Conservation (phyloP, 2,888 invertebrate species). For the Melieria crassipennis region DNA sequence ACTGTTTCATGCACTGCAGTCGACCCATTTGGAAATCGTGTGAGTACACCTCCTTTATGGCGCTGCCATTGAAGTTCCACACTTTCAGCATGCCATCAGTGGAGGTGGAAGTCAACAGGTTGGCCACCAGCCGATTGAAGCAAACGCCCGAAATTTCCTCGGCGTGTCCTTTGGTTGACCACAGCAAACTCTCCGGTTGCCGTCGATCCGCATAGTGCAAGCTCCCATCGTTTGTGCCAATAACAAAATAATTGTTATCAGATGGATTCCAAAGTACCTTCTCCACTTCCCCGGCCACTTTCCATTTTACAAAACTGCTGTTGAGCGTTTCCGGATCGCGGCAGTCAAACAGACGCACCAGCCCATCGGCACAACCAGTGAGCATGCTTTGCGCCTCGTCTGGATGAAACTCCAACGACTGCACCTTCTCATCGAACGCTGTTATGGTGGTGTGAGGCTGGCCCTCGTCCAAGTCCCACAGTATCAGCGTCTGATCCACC, state of each 20-base stretch:
- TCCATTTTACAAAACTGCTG: conserved; percentile 71
- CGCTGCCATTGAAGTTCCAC: conserved; percentile 74
- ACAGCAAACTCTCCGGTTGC: conserved; percentile 72
- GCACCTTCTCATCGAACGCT: conserved; percentile 83
- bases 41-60: conserved; percentile 57
- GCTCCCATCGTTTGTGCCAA: conserved; percentile 71
- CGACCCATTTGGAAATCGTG: conserved; percentile 76
- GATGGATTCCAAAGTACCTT: conserved; percentile 84
- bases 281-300: conserved; percentile 80
- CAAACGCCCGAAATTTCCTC: conserved; percentile 86
- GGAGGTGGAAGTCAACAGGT: conserved; percentile 80
- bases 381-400: conserved; percentile 83
- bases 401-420: conserved; percentile 85
- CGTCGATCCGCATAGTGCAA: conserved; percentile 81
- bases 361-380: conserved; percentile 85
- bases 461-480: conserved; percentile 93
- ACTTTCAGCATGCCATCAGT: conserved; percentile 85
- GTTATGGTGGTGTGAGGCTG: conserved; percentile 79
- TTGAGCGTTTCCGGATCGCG: conserved; percentile 74
- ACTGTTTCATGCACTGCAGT: conserved; percentile 77
- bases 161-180: conserved; percentile 80
- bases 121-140: conserved; percentile 77
- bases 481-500: conserved; percentile 84
- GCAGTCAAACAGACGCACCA: conserved; percentile 84
- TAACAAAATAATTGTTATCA: conserved; percentile 80